These are phyloP conservation scores for Mionectes macconnelli DNA, from an alignment of 2,113 vertebrate genomes.

Conservation along the genomic window DNA sequence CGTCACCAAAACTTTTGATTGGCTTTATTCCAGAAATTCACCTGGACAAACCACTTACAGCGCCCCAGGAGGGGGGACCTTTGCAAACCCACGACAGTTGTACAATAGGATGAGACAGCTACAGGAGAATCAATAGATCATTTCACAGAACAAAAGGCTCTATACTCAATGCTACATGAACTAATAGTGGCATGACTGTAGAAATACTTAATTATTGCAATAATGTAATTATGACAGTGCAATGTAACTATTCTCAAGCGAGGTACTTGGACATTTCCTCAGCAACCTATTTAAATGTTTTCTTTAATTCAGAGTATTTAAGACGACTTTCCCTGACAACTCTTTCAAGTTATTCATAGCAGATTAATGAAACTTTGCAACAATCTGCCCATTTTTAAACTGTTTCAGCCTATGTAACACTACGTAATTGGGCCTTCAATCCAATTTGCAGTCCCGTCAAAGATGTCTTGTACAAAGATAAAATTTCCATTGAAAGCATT, in stretches of 20 bases:
- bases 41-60: too few relatives aligned
- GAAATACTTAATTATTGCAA: not conserved
- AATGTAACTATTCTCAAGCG: not conserved
- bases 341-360: not conserved
- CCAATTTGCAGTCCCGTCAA: not conserved
- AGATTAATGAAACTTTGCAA: not conserved
- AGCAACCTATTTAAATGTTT: not conserved
- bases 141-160: not conserved
- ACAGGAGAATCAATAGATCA: not conserved
- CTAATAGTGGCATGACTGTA: not conserved
- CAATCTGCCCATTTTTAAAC: not conserved
- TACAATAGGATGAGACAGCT: not conserved
- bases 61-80: too few relatives aligned
- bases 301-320: not conserved
- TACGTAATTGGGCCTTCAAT: not conserved
- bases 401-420: not conserved
- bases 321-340: not conserved
- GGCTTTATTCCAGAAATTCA: too few relatives aligned
- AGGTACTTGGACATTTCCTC: not conserved
- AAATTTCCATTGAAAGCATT: not conserved
- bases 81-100: too few relatives aligned
- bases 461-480: not conserved
- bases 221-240: not conserved
- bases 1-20: too few relatives aligned
- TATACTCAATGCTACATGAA: not conserved